phyloP scores from a whole-genome alignment of 2,888 invertebrate species.

The Rhaphigaster nebulosa region DNA sequence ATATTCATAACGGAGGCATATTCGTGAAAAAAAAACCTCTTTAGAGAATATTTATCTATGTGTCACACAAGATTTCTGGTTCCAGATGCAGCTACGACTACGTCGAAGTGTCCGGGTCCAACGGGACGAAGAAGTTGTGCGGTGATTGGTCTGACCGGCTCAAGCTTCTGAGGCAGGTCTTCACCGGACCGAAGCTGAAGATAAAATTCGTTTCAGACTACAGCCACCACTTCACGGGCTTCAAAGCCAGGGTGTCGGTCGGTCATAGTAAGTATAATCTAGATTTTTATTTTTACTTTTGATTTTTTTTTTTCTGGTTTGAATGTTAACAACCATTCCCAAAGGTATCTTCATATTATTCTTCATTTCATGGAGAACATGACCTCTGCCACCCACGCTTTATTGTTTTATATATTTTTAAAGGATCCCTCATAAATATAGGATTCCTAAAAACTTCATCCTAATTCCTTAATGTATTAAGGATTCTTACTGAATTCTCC shows the following conservation, averaged over 20 bases:
- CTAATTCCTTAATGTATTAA: too few species aligned
- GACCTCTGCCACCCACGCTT: too few species aligned
- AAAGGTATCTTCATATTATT: too few species aligned
- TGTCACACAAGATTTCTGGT: not conserved
- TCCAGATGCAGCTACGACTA: constrained; percentile 84
- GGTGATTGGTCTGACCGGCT: constrained; percentile 86
- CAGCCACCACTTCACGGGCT: constrained; percentile 82
- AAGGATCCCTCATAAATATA: too few species aligned
- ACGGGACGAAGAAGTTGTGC: constrained; percentile 71
- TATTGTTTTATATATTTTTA: too few species aligned
- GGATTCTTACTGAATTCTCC: too few species aligned
- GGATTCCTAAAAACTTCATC: too few species aligned
- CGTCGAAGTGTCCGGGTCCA: constrained; percentile 63
- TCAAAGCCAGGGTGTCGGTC: constrained; percentile 79
- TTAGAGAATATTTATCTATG: too few species aligned
- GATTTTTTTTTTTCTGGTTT: not conserved
- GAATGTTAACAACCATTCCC: too few species aligned
- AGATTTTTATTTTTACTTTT: not conserved
- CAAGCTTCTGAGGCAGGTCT: constrained; percentile 79
- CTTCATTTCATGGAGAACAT: too few species aligned
- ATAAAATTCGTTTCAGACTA: constrained; percentile 83
- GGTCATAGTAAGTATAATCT: constrained; percentile 77
- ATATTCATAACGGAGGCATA: too few species aligned
- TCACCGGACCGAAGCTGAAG: constrained; percentile 75
- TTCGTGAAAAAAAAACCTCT: too few species aligned